Conservation (phyloP, 2,888 invertebrate genomes). For the Cephus pulcher region DNA sequence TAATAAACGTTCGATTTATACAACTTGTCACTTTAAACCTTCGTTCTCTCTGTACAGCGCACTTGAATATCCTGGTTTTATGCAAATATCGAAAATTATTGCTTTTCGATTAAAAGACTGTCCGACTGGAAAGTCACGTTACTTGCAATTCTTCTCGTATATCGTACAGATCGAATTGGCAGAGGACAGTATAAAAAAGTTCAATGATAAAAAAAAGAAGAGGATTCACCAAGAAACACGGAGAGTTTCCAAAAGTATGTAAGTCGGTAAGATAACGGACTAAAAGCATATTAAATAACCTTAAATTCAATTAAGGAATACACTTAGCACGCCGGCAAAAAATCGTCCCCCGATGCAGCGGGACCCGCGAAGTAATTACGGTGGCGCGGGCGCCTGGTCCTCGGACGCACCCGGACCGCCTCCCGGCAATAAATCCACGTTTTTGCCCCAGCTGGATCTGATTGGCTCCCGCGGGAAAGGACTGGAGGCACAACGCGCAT, state of each 20-base stretch:
- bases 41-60: neutral
- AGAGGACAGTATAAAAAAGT: neutral
- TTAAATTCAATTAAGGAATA: constrained; percentile 63
- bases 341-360: constrained; percentile 44
- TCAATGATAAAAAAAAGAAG: neutral
- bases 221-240: neutral
- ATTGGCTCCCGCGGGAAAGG: constrained; percentile 51
- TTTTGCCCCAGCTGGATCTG: constrained; percentile 49
- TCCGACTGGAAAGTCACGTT: neutral
- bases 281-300: constrained; percentile 60
- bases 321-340: constrained; percentile 51
- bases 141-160: neutral
- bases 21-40: neutral
- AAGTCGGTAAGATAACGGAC: constrained; percentile 35
- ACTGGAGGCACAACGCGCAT: constrained; percentile 27
- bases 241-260: constrained; percentile 38
- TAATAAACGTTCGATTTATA: neutral
- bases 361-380: constrained; percentile 59
- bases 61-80: neutral
- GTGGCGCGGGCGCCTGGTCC: constrained; percentile 25
- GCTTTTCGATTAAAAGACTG: neutral
- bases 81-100: neutral
- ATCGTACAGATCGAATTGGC: neutral
- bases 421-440: constrained; percentile 56
- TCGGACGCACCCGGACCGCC: constrained; percentile 39